Percentiles rank a stretch among this genome's conserved stretches.
Evolutionary conservation across 2,113 vertebrate species (phyloP).

Genomic region (Thomomys bottae): DNA sequence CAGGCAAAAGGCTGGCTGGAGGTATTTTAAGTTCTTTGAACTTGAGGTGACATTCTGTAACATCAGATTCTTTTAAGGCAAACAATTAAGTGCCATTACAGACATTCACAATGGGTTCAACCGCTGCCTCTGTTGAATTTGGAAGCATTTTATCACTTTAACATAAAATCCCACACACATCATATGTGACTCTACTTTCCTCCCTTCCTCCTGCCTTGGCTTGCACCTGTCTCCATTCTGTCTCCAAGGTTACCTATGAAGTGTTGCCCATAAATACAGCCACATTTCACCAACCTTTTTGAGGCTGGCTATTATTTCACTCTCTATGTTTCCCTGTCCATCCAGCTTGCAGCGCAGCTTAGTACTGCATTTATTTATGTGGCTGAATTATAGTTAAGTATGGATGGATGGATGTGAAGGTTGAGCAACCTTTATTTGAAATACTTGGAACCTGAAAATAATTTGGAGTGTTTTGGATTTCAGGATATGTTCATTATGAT

Average conservation of each 20-base stretch:
- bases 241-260: background rate
- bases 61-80: background rate
- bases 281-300: no score
- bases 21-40: background rate
- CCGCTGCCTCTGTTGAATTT: background rate
- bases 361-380: background rate
- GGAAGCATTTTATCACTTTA: background rate
- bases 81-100: background rate
- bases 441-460: background rate
- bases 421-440: background rate
- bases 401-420: background rate
- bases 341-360: rapidly evolving
- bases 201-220: background rate
- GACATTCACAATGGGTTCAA: background rate
- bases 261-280: background rate
- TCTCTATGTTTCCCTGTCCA: background rate
- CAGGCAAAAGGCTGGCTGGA: background rate
- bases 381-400: background rate
- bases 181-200: no score
- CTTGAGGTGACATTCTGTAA: background rate
- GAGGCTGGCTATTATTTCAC: background rate
- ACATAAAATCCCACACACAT: background rate
- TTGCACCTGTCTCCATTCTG: rapidly evolving
- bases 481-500: background rate
- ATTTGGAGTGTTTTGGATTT: background rate